A percentile compares a stretch with the other conserved stretches of the same genome.
Evolutionary conservation across 2,888 invertebrate genomes (phyloP).

Genomic region (Baccha elongata): DNA sequence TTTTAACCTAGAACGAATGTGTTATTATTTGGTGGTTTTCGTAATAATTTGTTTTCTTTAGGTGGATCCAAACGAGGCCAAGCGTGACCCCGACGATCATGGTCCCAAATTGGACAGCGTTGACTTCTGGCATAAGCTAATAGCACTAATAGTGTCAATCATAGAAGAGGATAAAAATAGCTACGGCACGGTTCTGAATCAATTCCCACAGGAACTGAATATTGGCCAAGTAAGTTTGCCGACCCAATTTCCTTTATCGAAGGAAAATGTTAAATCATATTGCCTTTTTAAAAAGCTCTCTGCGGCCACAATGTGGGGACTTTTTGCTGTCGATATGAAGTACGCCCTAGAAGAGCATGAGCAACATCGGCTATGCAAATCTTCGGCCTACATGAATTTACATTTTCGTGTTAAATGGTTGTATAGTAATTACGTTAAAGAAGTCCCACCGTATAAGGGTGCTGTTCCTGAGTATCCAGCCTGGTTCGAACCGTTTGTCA

Average conservation of each 20-base stretch:
- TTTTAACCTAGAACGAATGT: too few relatives aligned
- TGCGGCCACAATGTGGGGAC: slow-evolving; percentile 98
- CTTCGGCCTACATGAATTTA: slow-evolving; percentile 99
- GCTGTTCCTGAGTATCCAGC: slow-evolving; percentile 99
- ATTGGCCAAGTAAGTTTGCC: slow-evolving; percentile 91
- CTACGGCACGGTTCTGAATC: slow-evolving; percentile 98
- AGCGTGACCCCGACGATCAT: slow-evolving; percentile 93
- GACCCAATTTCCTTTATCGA: background rate
- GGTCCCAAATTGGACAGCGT: slow-evolving; percentile 94
- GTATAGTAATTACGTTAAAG: slow-evolving; percentile 98
- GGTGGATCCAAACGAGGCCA: slow-evolving; percentile 95
- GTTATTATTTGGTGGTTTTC: too few relatives aligned
- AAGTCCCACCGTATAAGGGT: slow-evolving; percentile 98
- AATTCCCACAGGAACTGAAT: slow-evolving; percentile 99
- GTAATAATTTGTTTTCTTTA: slow-evolving; percentile 78
- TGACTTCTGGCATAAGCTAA: slow-evolving; percentile 99
- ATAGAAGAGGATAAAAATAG: slow-evolving; percentile 99
- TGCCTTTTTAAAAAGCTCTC: slow-evolving; percentile 91
- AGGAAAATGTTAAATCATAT: too few relatives aligned
- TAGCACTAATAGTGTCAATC: slow-evolving; percentile 97
- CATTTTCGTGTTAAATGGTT: slow-evolving; percentile 99
- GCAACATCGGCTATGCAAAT: slow-evolving; percentile 96
- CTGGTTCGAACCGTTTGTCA: slow-evolving; percentile 99
- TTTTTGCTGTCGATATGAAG: slow-evolving; percentile 98
- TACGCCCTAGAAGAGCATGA: slow-evolving; percentile 99